Base-by-base conservation (phyloP, 2,888 invertebrate genomes). In the Monoplex corrugatus region DNA sequence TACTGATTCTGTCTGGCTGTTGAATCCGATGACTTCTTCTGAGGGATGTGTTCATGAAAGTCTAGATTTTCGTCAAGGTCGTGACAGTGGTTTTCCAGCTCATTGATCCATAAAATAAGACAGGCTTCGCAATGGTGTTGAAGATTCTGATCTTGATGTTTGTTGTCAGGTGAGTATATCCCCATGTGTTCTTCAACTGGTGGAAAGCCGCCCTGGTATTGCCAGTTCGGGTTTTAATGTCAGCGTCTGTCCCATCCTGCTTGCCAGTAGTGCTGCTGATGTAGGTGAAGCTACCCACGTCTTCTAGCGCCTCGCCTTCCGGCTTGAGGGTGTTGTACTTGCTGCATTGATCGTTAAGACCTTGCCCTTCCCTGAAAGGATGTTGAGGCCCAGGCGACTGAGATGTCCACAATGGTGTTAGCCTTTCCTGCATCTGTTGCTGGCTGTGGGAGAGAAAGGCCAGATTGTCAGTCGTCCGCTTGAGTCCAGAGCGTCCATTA, bases 41-140 rank as follows among this genome's bases (percentile, higher is more conserved):
- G n/a, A n/a, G n/a, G n/a, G n/a, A n/a, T n/a, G n/a, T n/a, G n/a
- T n/a, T n/a, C n/a, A n/a, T n/a, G n/a, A n/a, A n/a, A n/a, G n/a
- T n/a, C n/a, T n/a, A n/a, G n/a, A n/a, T n/a, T n/a, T n/a, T n/a
- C n/a, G n/a, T 86, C n/a, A 40, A n/a, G 57, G 40, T 68, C 6
- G 86, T 86, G 45, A n/a, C 50, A 68, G n/a, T 86, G 19, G 68
- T 68, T 23, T 38, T 32, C 86, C 86, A 86, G 23, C 63, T 86
- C 38, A 63, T 57, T 13, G 63, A 13, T 43, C 68, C 86, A 68
- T 86, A 86, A 3, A 86, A 68, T 13, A 86, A 38, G 23, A 86
- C 68, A 16, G 63, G 32, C 86, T 86, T 86, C 1, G 63, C 43
- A 40, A 19, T 86, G 40, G 63, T 45, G 43, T 86, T 86, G 35